Evolutionary conservation across 2,797 vertebrate genomes (phyloP).

Genomic region (Tiaroga cobitis): DNA sequence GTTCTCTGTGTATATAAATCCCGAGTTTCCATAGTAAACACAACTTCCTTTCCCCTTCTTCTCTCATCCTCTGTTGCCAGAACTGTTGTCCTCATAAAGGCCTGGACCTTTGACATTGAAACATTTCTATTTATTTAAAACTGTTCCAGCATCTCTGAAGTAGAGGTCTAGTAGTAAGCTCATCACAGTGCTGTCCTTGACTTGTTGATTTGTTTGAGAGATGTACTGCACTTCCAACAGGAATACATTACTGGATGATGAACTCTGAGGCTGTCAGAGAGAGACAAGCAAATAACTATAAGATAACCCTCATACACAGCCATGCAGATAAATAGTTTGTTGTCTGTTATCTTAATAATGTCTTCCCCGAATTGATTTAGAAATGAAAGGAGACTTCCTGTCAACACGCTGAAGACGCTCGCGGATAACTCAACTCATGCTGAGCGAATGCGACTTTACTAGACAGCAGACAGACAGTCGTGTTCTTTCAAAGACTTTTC

Average conservation of each 20-base stretch:
- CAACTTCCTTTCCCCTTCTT: background rate
- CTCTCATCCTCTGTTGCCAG: background rate
- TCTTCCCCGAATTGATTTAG: slow-evolving; percentile 25
- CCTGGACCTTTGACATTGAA: background rate
- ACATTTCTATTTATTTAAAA: slow-evolving; percentile 15
- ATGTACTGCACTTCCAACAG: slow-evolving; percentile 25
- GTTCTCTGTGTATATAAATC: no score
- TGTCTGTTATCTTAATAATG: slow-evolving; percentile 32
- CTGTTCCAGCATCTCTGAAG: background rate
- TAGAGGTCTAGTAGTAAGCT: background rate
- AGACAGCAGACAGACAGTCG: slow-evolving; percentile 1
- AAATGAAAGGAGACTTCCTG: slow-evolving; percentile 16
- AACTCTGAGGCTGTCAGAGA: slow-evolving; percentile 27
- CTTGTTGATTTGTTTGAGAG: slow-evolving; percentile 13
- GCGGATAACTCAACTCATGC: slow-evolving; percentile 5
- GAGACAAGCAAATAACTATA: slow-evolving; percentile 25
- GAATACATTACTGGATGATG: slow-evolving; percentile 20
- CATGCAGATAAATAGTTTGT: slow-evolving; percentile 37
- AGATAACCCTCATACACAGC: slow-evolving; percentile 27
- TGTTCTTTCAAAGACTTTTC: slow-evolving; percentile 6
- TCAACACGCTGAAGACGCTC: background rate
- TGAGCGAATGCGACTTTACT: slow-evolving; percentile 13
- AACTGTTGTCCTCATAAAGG: background rate
- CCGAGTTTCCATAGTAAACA: background rate
- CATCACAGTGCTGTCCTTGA: slow-evolving; percentile 4